Conservation (phyloP, 2,797 vertebrate genomes). For the Tamandua tetradactyla region DNA sequence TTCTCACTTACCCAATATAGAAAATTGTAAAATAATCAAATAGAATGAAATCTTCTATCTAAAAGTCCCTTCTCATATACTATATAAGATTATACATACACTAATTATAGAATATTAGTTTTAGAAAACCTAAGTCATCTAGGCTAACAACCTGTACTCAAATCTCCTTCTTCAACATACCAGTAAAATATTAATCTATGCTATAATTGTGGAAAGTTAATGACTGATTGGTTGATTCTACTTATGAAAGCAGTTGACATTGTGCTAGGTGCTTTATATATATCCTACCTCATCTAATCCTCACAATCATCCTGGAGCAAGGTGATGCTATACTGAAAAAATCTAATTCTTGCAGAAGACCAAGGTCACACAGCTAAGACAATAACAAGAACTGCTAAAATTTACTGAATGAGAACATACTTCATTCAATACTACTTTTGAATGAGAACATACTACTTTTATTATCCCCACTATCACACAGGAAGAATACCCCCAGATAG, state of each 20-base stretch:
- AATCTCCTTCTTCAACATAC: neutral
- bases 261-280: neutral
- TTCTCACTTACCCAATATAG: slow-evolving; percentile 40
- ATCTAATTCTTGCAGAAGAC: slow-evolving; percentile 37
- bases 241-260: neutral
- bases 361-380: slow-evolving; percentile 22
- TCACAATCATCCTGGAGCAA: neutral
- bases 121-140: slow-evolving; percentile 30
- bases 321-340: neutral
- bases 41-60: neutral
- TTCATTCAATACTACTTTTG: neutral
- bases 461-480: neutral
- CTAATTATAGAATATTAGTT: slow-evolving; percentile 30
- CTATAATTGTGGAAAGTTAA: slow-evolving; percentile 32
- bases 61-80: slow-evolving; percentile 19
- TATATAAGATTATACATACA: neutral
- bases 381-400: neutral
- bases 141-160: slow-evolving; percentile 18
- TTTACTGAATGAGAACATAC: neutral
- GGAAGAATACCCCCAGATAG: neutral
- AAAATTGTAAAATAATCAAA: slow-evolving; percentile 39
- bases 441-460: slow-evolving; percentile 4
- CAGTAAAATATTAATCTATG: slow-evolving; percentile 42
- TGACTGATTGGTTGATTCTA: neutral
- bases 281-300: slow-evolving; percentile 32